phyloP scores from a whole-genome alignment of 2,797 vertebrate species.

The Passerculus sandwichensis region DNA sequence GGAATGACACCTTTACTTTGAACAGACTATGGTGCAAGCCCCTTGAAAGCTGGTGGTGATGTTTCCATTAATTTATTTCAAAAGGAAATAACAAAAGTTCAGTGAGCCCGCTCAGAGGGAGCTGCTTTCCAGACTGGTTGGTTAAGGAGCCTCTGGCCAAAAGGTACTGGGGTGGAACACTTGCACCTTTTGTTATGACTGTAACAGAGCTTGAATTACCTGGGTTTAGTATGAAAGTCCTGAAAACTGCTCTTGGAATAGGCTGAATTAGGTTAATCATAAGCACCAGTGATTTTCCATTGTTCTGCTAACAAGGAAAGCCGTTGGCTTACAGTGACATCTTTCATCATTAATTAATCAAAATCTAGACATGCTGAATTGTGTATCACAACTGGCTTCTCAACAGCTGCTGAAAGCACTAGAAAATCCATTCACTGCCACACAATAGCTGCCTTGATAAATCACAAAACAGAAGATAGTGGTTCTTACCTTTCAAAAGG shows the following conservation, averaged over 20 bases:
- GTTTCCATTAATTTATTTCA: background rate
- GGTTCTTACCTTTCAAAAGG: conserved; percentile 70
- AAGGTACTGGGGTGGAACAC: background rate
- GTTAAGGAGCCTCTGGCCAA: background rate
- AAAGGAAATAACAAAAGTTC: background rate
- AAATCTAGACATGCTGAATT: background rate
- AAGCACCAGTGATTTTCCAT: conserved; percentile 31
- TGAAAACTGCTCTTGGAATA: conserved; percentile 1
- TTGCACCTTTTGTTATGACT: conserved; percentile 13
- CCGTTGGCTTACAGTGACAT: background rate
- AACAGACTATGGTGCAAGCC: background rate
- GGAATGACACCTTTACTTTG: background rate
- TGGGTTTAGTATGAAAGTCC: background rate
- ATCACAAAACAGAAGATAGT: conserved; percentile 23
- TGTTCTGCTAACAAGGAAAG: background rate
- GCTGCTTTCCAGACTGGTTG: background rate
- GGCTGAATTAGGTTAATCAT: conserved; percentile 42
- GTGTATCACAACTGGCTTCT: background rate
- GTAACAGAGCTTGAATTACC: conserved; percentile 36
- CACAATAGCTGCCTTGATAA: conserved; percentile 35
- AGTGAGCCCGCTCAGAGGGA: background rate
- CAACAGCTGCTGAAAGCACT: conserved; percentile 1
- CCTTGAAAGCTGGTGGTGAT: background rate
- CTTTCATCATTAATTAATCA: conserved; percentile 43
- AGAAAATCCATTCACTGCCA: background rate